Evolutionary conservation across 2,797 vertebrate species (phyloP), one percentile per base, ranked within the genome.

Genomic region (Anguilla anguilla): DNA sequence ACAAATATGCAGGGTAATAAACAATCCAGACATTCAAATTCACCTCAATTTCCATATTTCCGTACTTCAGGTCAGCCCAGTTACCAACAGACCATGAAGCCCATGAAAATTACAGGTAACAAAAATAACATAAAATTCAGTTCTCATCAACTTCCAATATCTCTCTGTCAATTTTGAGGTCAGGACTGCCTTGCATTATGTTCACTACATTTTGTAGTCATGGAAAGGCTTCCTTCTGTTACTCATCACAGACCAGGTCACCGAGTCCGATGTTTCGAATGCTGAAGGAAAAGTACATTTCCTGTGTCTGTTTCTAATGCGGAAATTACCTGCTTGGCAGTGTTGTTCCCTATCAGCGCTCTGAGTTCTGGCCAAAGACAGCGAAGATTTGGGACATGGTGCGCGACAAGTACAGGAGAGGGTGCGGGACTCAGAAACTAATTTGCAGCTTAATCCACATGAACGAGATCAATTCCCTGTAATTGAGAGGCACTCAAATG

Each of bases 401-500:
- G 46, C 67, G 83, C 25, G 55, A 81, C 57, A 64, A 89, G 87
- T 28, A 49, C 84, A 35, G 7, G 85, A 83, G 35, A 89, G 85
- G 77, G 39, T 46, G 39, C 13, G 6, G 72, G 72, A 35, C 13
- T 0, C 57, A 86, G 81, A 85, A 89, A 88, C 82, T 90, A 49
- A 92, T 90, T 90, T 82, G 81, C 69, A 89, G 87, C 89, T 86
- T 92, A 87, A 88, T 90, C 91, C 86, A 67, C 87, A 87, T 64
- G 89, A 91, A 87, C 87, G 28, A 69, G 88, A 91, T 87, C 86
- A 89, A 89, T 89, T 88, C 89, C 88, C 55, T 83, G 86, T 91
- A 90, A 91, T 90, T 90, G 89, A 91, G 91, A 88, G 89, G 67
- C 86, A 83, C 87, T 90, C 88, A 88, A 89, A 92, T 89, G 88